Evolutionary conservation across 1,140 invertebrate species (phyloP), one percentile per base, ranked within the genome.

Genomic region (Achroia grisella): DNA sequence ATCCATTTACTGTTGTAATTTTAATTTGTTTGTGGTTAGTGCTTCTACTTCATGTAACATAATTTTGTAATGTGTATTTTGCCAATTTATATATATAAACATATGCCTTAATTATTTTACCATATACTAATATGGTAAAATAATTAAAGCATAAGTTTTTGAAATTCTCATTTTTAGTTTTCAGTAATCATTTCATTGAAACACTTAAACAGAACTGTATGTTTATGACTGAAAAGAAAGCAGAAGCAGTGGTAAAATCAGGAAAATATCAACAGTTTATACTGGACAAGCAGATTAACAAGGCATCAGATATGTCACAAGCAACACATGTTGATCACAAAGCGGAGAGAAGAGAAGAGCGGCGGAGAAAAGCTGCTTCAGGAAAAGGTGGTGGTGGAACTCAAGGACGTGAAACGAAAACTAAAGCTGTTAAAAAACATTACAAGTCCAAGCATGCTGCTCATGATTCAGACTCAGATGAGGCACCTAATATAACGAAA

Each of bases 351-450:
- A 92, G 94, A 62, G 95, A 98, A 39, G 95, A 98, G 62, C 87
- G 96, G 28, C 89, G 94, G 50, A 96, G 96, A 66, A 97, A 97
- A 78, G 95, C 95, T 1, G 83, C 91, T 17, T 89, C 90, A 48
- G 95, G 95, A 2, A 97, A 97, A 89, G 89, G 89, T 34, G 95
- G 96, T 17, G 96, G 97, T 28, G 96, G 96, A 9, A 91, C 91
- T 23, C 96, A 98, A 85, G 97, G 97, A 0, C 88, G 97, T 43
- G 97, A 99, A 87, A 97, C 96, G 0, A 98, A 98, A 87, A 98
- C 95, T 0, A 98, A 97, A 79, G 93, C 96, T 4, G 93, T 93
- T 0, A 99, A 99, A 66, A 95, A 94, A 65, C 89, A 90, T 71
- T 48, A 83, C 76, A 62, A 86, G 78, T 76, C 71, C 36, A 70